Evolutionary conservation across 2,113 vertebrate genomes (phyloP).

Genomic region (Podarcis muralis): DNA sequence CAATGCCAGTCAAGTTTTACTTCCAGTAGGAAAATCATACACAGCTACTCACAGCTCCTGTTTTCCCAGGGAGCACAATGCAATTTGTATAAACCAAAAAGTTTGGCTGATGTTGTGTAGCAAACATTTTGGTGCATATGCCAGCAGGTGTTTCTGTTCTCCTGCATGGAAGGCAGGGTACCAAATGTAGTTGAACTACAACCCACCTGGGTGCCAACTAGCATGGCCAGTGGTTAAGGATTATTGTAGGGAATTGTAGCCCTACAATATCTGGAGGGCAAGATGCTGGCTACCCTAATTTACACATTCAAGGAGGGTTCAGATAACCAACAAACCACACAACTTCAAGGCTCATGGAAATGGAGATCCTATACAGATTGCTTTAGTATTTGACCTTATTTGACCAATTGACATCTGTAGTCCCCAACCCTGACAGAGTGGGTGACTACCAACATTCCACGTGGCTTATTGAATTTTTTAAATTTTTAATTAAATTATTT

Average conservation of each 20-base stretch:
- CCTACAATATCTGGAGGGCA: too few relatives aligned
- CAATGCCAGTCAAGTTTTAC: constrained; percentile 10
- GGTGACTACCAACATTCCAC: neutral
- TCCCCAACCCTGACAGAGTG: neutral
- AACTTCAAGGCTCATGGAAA: neutral
- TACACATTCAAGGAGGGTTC: neutral
- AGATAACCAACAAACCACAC: too few relatives aligned
- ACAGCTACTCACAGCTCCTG: rapidly evolving
- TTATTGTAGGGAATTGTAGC: too few relatives aligned
- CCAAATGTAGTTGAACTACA: neutral
- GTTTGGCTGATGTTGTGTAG: neutral
- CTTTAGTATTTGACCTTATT: neutral
- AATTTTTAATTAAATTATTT: too few relatives aligned
- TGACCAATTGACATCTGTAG: neutral
- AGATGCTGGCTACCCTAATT: neutral
- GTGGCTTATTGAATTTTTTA: neutral
- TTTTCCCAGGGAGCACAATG: constrained; percentile 5
- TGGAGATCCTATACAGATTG: neutral
- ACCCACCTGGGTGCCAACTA: too few relatives aligned
- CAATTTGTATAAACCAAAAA: constrained; percentile 19
- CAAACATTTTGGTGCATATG: too few relatives aligned
- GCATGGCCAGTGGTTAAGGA: too few relatives aligned
- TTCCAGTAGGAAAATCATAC: neutral
- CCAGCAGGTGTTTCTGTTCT: rapidly evolving
- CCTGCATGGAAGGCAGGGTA: neutral